These are phyloP conservation scores for Salmo trutta DNA, from an alignment of 2,797 vertebrate species.

Conservation along the genomic window DNA sequence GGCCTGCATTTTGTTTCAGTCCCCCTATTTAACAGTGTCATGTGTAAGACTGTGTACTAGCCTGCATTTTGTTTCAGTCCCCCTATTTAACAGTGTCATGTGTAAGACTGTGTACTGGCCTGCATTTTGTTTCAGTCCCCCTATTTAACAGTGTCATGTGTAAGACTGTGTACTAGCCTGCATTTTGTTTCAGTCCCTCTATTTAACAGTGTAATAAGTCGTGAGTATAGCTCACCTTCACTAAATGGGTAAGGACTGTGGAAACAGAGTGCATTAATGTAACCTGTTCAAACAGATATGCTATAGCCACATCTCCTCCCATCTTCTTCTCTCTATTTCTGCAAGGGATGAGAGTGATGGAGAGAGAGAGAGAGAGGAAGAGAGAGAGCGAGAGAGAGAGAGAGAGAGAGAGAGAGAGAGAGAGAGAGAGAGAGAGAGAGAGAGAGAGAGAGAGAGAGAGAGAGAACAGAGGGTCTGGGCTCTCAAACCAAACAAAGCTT, in stretches of 20 bases:
- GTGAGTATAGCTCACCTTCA: background rate
- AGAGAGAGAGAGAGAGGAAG: background rate
- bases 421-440: no score
- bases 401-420: no score
- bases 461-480: no score
- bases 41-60: background rate
- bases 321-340: background rate
- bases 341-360: background rate
- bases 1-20: background rate
- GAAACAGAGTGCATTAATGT: background rate
- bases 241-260: background rate
- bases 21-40: background rate
- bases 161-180: background rate
- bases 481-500: slow-evolving; percentile 23
- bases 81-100: background rate
- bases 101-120: background rate
- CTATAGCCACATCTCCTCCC: background rate
- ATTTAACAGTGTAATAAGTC: background rate
- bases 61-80: background rate
- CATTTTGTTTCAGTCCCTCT: background rate
- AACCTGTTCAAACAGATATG: background rate
- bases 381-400: background rate
- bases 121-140: background rate
- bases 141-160: background rate
- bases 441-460: no score